These are phyloP conservation scores for Melieria crassipennis DNA, from an alignment of 2,888 invertebrate species.

Conservation along the genomic window DNA sequence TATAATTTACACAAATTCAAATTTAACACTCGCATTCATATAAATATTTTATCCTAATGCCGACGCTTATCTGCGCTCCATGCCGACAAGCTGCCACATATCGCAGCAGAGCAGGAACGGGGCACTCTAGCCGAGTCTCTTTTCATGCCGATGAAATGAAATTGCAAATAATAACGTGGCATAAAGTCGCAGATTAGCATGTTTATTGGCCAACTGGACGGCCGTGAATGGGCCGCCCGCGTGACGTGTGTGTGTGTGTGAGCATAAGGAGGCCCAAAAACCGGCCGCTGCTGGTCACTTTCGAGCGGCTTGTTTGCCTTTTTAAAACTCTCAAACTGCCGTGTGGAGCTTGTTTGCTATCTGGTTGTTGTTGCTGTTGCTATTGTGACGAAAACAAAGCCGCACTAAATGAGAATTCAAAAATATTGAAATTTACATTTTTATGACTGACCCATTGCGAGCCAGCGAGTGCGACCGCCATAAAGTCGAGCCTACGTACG, in stretches of 20 bases:
- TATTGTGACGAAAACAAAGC: background rate
- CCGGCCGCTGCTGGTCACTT: conserved; percentile 15
- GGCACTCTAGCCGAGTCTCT: too few species aligned
- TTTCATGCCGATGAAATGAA: conserved; percentile 9
- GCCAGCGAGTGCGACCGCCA: background rate
- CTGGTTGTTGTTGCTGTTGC: background rate
- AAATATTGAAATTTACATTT: conserved; percentile 31
- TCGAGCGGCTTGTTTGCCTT: conserved; percentile 5
- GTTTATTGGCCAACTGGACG: conserved; percentile 24
- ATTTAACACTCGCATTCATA: conserved; percentile 23
- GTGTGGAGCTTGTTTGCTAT: background rate
- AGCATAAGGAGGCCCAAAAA: background rate
- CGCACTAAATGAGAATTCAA: conserved; percentile 19
- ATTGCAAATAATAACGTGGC: conserved; percentile 29
- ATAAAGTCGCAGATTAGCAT: conserved; percentile 34
- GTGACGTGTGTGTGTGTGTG: background rate
- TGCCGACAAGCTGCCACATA: too few species aligned
- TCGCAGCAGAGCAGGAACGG: too few species aligned
- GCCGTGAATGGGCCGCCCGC: background rate
- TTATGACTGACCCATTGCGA: conserved; percentile 19
- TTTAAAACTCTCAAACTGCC: conserved; percentile 28
- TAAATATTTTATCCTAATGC: conserved; percentile 27
- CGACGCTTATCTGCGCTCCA: conserved; percentile 13
- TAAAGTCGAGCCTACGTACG: too few species aligned
- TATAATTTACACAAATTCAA: conserved; percentile 25